These are phyloP conservation scores for Micrastur ruficollis DNA, from an alignment of 2,797 vertebrate genomes.

Conservation along the genomic window DNA sequence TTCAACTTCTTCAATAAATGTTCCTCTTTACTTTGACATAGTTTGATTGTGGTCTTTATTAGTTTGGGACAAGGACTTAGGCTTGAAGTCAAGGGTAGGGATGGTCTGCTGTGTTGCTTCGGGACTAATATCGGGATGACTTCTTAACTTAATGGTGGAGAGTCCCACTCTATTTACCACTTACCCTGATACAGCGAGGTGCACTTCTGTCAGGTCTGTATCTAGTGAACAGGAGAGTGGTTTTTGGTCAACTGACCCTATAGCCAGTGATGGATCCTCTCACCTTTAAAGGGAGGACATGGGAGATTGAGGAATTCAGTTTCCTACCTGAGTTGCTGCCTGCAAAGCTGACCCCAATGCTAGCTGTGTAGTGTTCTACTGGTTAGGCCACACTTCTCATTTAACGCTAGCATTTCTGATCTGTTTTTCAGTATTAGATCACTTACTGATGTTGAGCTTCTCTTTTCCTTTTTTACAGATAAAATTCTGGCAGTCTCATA, in stretches of 20 bases:
- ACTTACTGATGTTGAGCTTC: not conserved
- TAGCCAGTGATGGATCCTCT: not conserved
- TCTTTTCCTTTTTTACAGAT: not conserved
- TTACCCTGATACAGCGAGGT: not conserved
- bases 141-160: not conserved
- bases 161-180: not conserved
- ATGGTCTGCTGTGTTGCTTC: not conserved
- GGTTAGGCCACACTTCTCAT: not conserved
- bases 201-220: not conserved
- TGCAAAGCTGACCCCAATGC: not conserved
- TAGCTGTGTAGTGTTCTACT: not conserved
- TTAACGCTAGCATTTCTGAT: not conserved
- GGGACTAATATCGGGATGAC: not conserved
- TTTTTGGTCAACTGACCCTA: not conserved
- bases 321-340: not conserved
- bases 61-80: not conserved
- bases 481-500: not conserved
- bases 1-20: not conserved
- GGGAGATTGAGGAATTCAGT: not conserved
- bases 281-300: not conserved
- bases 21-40: not conserved
- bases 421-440: not conserved
- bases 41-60: not conserved
- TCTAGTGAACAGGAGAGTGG: not conserved
- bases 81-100: not conserved